phyloP scores from a whole-genome alignment of 1,140 invertebrate genomes.

The Bradysia coprophila region DNA sequence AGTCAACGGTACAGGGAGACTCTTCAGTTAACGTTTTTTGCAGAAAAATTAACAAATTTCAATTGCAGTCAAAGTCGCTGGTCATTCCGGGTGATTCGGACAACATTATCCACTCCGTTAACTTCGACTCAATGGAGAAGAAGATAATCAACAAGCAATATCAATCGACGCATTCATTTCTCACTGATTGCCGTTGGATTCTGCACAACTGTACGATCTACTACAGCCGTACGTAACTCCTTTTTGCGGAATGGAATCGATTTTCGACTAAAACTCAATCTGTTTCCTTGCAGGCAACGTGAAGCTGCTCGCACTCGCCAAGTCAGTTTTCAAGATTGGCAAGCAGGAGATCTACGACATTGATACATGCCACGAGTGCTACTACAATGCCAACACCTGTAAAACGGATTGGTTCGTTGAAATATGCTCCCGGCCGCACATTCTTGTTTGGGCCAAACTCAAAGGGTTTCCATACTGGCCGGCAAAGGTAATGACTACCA shows the following conservation, averaged over 20 bases:
- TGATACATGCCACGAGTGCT: slow-evolving; percentile 86
- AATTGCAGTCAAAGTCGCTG: slow-evolving; percentile 2
- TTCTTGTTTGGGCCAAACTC: slow-evolving; percentile 79
- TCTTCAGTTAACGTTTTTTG: no score
- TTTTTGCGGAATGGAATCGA: no score
- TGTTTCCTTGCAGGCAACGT: neutral
- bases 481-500: slow-evolving; percentile 67
- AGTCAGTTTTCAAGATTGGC: slow-evolving; percentile 60
- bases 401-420: slow-evolving; percentile 75
- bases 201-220: slow-evolving; percentile 81
- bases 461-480: slow-evolving; percentile 94
- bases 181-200: slow-evolving; percentile 82
- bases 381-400: slow-evolving; percentile 65
- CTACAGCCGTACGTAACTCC: slow-evolving; percentile 55
- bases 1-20: slow-evolving; percentile 14
- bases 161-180: slow-evolving; percentile 74
- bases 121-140: slow-evolving; percentile 51
- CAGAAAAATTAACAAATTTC: neutral
- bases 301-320: slow-evolving; percentile 31
- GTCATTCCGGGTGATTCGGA: slow-evolving; percentile 48
- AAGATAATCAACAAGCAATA: slow-evolving; percentile 65
- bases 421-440: slow-evolving; percentile 72
- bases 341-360: slow-evolving; percentile 78
- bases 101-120: slow-evolving; percentile 72
- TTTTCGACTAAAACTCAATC: no score